phyloP scores from a whole-genome alignment of 2,888 invertebrate species.

The Pterobdella sp. region DNA sequence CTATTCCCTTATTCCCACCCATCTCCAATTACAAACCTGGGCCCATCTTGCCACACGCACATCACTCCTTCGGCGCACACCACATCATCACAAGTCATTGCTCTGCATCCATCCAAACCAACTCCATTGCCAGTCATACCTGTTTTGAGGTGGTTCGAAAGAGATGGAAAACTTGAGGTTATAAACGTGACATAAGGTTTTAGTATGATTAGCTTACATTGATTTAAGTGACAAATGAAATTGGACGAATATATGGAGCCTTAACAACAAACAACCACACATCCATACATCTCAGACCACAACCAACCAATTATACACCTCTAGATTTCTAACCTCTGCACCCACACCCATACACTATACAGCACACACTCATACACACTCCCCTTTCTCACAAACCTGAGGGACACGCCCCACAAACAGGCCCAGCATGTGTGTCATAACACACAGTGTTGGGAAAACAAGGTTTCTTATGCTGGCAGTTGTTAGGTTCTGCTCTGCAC shows the following conservation, averaged over 20 bases:
- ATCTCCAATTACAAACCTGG: too few relatives aligned
- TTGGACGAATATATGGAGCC: background rate
- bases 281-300: too few relatives aligned
- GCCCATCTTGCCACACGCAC: slow-evolving; percentile 30
- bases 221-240: background rate
- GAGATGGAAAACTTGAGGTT: background rate
- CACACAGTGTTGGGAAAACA: slow-evolving; percentile 59
- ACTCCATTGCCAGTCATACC: slow-evolving; percentile 64
- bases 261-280: too few relatives aligned
- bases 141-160: background rate
- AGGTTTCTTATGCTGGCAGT: slow-evolving; percentile 51
- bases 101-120: slow-evolving; percentile 52
- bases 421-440: slow-evolving; percentile 40
- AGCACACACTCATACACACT: background rate
- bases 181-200: background rate
- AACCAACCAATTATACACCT: background rate
- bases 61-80: slow-evolving; percentile 37
- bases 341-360: background rate
- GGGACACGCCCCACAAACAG: slow-evolving; percentile 67
- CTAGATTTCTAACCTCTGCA: too few relatives aligned
- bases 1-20: too few relatives aligned
- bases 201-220: too few relatives aligned
- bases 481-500: slow-evolving; percentile 27
- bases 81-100: slow-evolving; percentile 32
- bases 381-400: slow-evolving; percentile 52